Evolutionary conservation across 2,113 vertebrate species (phyloP).

Genomic region (Sinosuthora webbiana): DNA sequence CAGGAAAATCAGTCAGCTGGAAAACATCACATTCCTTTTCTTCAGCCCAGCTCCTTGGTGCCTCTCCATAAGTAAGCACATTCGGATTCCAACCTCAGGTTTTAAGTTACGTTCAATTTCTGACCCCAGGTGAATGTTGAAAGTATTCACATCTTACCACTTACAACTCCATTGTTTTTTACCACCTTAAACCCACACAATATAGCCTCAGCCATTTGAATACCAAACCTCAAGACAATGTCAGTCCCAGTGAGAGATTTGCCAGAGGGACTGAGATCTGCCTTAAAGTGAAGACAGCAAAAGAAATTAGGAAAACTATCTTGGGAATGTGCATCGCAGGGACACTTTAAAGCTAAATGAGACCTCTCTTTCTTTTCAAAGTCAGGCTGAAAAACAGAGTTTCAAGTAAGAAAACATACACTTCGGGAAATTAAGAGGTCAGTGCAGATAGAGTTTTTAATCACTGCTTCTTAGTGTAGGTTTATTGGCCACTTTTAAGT

Average conservation of each 20-base stretch:
- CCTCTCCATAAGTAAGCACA: neutral
- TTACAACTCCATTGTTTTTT: neutral
- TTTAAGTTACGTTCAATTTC: neutral
- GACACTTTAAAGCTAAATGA: slow-evolving; percentile 9
- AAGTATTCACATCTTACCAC: neutral
- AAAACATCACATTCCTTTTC: neutral
- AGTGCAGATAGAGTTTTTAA: neutral
- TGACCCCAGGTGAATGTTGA: neutral
- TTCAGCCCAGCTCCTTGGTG: neutral
- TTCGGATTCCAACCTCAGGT: neutral
- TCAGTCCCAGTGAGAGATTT: neutral
- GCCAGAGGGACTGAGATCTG: neutral
- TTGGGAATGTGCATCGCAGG: slow-evolving; percentile 3
- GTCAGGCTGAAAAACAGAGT: neutral
- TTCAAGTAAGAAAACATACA: slow-evolving; percentile 7
- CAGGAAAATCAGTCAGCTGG: neutral
- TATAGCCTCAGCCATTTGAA: neutral
- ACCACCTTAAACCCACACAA: neutral
- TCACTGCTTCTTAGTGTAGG: neutral
- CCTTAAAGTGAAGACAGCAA: slow-evolving; percentile 27
- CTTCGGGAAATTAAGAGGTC: slow-evolving; percentile 30
- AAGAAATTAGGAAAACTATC: slow-evolving; percentile 41
- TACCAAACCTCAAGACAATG: neutral
- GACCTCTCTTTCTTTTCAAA: neutral
- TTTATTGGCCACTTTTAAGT: slow-evolving; percentile 13